Evolutionary conservation across 2,888 invertebrate species (phyloP), one percentile per base, ranked within the genome.

Genomic region (Mayetiola destructor): DNA sequence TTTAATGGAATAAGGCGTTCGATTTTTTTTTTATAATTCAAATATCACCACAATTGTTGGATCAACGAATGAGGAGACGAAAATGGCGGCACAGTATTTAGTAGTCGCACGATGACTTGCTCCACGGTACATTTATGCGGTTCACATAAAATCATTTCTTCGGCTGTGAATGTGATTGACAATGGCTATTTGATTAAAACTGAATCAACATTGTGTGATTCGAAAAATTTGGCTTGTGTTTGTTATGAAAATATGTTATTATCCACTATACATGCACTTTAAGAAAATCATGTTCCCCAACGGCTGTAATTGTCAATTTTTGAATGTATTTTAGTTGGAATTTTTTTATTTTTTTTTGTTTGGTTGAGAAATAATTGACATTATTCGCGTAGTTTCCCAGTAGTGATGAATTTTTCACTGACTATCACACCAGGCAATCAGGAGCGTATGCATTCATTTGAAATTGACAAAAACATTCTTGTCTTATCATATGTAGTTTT

Each of bases 401-500:
- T 48, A 48, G 48, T 48, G 48, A 48, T 53, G 53, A 32, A 32
- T 53, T 56, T 56, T 56, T 37, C 39, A 71, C 71, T 71, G 69
- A 71, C 71, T 68, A 71, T 71, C 70, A 69, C 68, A 71, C 62
- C 64, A 69, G 70, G 71, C 61, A 59, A 60, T 36, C 64, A 64
- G 61, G 53, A 61, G 53, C 59, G 21, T 6, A 12, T 16, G 53
- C 53, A 30, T 58, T n/a, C n/a, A n/a, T n/a, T n/a, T n/a, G n/a
- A n/a, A n/a, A n/a, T n/a, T n/a, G n/a, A n/a, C n/a, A n/a, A n/a
- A n/a, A n/a, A n/a, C n/a, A n/a, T n/a, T n/a, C n/a, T n/a, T n/a
- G n/a, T n/a, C n/a, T n/a, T n/a, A n/a, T n/a, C n/a, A n/a, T n/a
- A n/a, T n/a, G n/a, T n/a, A n/a, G n/a, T n/a, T n/a, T n/a, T n/a